Evolutionary conservation across 2,113 vertebrate species (phyloP).

Genomic region (Irena cyanogastra): DNA sequence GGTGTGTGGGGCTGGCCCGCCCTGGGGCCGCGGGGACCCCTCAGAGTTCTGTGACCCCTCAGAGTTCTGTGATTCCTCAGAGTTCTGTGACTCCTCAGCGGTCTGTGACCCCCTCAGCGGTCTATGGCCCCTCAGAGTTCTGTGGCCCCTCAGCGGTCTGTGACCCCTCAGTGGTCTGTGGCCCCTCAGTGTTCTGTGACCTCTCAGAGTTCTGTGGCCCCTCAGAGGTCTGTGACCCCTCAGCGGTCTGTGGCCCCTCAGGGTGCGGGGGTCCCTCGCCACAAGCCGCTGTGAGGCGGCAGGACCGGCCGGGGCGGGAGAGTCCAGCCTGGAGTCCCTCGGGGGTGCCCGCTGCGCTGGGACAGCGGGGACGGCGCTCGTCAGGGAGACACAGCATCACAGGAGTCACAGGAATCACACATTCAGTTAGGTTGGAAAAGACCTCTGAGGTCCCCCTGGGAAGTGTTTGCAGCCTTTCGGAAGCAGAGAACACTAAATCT

Average conservation of each 20-base stretch:
- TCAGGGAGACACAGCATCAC: too few relatives aligned
- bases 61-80: too few relatives aligned
- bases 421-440: rapidly evolving
- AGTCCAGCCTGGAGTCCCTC: too few relatives aligned
- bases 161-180: too few relatives aligned
- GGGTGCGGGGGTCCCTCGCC: too few relatives aligned
- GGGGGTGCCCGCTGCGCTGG: rapidly evolving
- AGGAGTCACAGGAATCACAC: background rate
- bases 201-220: background rate
- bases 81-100: background rate
- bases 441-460: too few relatives aligned
- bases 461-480: rapidly evolving
- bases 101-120: too few relatives aligned
- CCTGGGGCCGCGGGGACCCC: rapidly evolving
- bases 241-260: background rate
- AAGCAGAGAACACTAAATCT: rapidly evolving
- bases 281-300: too few relatives aligned
- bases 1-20: rapidly evolving
- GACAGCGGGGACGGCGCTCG: too few relatives aligned
- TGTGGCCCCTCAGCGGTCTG: background rate
- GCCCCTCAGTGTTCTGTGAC: background rate
- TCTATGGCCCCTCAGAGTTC: too few relatives aligned
- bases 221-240: background rate
- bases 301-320: too few relatives aligned
- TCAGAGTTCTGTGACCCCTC: too few relatives aligned